Percentiles rank a stretch among this genome's conserved stretches.
Conservation (phyloP, 2,888 invertebrate species). For the Drosophila kuntzei region DNA sequence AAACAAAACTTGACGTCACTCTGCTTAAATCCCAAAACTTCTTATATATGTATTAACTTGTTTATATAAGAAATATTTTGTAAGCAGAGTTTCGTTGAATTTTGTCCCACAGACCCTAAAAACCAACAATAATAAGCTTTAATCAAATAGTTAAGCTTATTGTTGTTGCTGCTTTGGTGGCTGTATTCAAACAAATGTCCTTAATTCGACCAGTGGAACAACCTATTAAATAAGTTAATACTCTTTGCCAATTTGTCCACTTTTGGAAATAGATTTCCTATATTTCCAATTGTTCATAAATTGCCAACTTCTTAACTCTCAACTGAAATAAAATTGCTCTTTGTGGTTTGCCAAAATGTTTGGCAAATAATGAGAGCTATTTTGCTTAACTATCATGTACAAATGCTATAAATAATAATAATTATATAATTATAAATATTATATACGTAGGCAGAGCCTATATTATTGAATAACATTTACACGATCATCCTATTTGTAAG, state of each 20-base stretch:
- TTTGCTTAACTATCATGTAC: slow-evolving; percentile 71
- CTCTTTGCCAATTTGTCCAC: slow-evolving; percentile 52
- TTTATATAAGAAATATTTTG: slow-evolving; percentile 7
- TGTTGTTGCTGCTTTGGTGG: slow-evolving; percentile 46
- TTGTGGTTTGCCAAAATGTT: slow-evolving; percentile 57
- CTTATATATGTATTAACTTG: slow-evolving; percentile 19
- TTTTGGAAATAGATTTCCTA: slow-evolving; percentile 41
- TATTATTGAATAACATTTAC: slow-evolving; percentile 59
- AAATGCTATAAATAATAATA: slow-evolving; percentile 58
- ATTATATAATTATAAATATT: slow-evolving; percentile 39
- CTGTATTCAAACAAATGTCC: slow-evolving; percentile 29
- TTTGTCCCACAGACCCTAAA: slow-evolving; percentile 37
- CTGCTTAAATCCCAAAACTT: slow-evolving; percentile 10
- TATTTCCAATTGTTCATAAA: slow-evolving; percentile 49
- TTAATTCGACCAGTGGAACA: slow-evolving; percentile 68
- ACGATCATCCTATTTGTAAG: slow-evolving; percentile 48
- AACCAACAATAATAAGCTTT: slow-evolving; percentile 36
- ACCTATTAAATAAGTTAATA: slow-evolving; percentile 27
- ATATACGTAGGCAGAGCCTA: slow-evolving; percentile 79
- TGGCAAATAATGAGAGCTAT: slow-evolving; percentile 59
- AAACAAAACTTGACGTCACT: slow-evolving; percentile 37
- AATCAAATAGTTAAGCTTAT: slow-evolving; percentile 22
- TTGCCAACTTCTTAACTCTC: slow-evolving; percentile 32
- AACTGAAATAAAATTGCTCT: slow-evolving; percentile 51
- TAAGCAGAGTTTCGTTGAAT: slow-evolving; percentile 42